Evolutionary conservation across 2,888 invertebrate species (phyloP), one percentile per base, ranked within the genome.

Genomic region (Luffia ferchaultella): DNA sequence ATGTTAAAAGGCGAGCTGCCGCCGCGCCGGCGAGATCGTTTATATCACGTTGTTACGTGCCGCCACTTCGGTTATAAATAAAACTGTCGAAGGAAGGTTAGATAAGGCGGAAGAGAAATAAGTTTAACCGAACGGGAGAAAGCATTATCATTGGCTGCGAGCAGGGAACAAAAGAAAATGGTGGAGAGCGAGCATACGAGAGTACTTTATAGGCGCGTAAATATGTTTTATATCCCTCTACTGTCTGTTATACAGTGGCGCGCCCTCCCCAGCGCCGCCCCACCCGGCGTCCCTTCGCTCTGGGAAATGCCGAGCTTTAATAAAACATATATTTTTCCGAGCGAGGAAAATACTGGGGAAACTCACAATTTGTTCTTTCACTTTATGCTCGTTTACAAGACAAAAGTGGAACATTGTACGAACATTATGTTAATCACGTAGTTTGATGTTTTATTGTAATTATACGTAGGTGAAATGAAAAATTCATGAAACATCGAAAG

Each of bases 181-280:
- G 76, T 78, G 69, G 77, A 80, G 78, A 76, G 77, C 72, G 73
- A 79, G 73, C 77, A 80, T 77, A 82, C 80, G 76, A 82, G 80
- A 82, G 83, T 82, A 80, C 82, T 83, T 83, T 83, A 83, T 83
- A 83, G 83, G 82, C 82, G 83, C 83, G 83, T 83, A 83, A 83
- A 83, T 83, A 83, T 83, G 83, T 83, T 83, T 83, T 82, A 83
- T 82, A 82, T 80, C 80, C 77, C 77, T 83, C 82, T 79, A 82
- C 76, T 82, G 82, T 80, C 82, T 82, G 83, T 82, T 82, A 80
- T 82, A 80, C 76, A 82, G 73, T 78, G 80, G 79, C 76, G 75
- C 74, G 76, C 74, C 72, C 70, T 67, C 70, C 68, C 64, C 64
- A 51, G 50, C 53, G 53, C 55, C 60, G 62, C 53, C 55, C 63